Evolutionary conservation across 2,888 invertebrate species (phyloP).

Genomic region (Masnerella sp.): DNA sequence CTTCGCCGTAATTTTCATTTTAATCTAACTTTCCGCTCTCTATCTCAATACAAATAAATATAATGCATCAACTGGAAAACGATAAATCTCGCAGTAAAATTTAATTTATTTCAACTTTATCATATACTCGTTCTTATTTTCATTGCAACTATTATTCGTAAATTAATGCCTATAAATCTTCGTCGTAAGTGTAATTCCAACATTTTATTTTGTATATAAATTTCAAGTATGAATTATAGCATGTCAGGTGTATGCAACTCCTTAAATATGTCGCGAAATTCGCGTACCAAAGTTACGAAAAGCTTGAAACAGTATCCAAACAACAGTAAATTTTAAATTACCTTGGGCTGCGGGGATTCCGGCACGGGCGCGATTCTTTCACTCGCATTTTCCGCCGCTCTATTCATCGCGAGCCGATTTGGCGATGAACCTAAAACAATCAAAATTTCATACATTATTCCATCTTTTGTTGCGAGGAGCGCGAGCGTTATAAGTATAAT

Average conservation of each 20-base stretch:
- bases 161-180: not conserved
- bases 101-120: no score
- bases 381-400: conserved; percentile 74
- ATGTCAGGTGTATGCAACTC: conserved; percentile 51
- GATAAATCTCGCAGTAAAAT: no score
- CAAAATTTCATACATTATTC: conserved; percentile 23
- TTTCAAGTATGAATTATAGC: not conserved
- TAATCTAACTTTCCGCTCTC: no score
- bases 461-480: conserved; percentile 30
- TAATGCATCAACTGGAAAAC: no score
- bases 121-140: no score
- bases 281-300: conserved; percentile 62
- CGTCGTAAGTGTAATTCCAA: not conserved
- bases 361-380: conserved; percentile 76
- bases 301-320: conserved; percentile 60
- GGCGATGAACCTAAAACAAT: conserved; percentile 78
- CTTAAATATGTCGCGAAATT: conserved; percentile 51
- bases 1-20: no score
- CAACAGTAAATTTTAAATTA: conserved; percentile 67
- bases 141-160: no score
- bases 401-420: conserved; percentile 78
- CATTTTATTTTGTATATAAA: conserved; percentile 27
- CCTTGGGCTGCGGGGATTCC: conserved; percentile 79
- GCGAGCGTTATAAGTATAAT: conserved; percentile 31
- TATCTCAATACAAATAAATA: no score